Conservation (phyloP, 1,140 invertebrate genomes). For the Nylanderia fulva region DNA sequence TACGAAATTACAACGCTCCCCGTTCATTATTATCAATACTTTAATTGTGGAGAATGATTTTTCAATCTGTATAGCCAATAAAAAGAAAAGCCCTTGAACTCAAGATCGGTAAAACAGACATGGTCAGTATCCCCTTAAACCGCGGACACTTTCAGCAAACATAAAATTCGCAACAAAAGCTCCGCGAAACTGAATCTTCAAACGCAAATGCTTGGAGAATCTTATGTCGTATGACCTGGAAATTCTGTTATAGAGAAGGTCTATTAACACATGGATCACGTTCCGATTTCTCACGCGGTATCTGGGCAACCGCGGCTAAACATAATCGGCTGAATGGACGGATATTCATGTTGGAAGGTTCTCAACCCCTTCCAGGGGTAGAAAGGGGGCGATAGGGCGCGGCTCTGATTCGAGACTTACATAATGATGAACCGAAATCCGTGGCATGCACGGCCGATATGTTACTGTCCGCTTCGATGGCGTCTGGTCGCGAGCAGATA, state of each 20-base stretch:
- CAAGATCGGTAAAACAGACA: too few relatives aligned
- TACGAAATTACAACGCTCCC: too few relatives aligned
- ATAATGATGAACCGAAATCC: slow-evolving; percentile 81
- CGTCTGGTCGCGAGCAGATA: slow-evolving; percentile 71
- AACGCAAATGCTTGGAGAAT: background rate
- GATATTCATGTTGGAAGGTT: slow-evolving; percentile 70
- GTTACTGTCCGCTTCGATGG: slow-evolving; percentile 70
- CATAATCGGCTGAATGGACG: slow-evolving; percentile 71
- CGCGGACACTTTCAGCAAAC: too few relatives aligned
- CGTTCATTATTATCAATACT: too few relatives aligned
- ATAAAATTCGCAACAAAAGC: background rate
- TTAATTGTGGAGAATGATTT: too few relatives aligned
- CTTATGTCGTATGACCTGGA: background rate
- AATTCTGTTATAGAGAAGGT: background rate
- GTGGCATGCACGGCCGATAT: slow-evolving; percentile 76
- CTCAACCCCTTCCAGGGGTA: slow-evolving; percentile 32
- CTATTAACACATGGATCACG: slow-evolving; percentile 66
- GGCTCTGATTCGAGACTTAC: slow-evolving; percentile 74
- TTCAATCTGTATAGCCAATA: too few relatives aligned
- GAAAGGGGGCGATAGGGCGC: background rate
- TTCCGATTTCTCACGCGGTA: slow-evolving; percentile 63
- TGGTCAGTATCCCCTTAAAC: background rate
- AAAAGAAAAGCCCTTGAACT: too few relatives aligned
- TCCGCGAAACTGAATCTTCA: background rate
- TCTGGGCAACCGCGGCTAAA: slow-evolving; percentile 59